phyloP scores from a whole-genome alignment of 2,797 vertebrate species.

The Clamator glandarius region DNA sequence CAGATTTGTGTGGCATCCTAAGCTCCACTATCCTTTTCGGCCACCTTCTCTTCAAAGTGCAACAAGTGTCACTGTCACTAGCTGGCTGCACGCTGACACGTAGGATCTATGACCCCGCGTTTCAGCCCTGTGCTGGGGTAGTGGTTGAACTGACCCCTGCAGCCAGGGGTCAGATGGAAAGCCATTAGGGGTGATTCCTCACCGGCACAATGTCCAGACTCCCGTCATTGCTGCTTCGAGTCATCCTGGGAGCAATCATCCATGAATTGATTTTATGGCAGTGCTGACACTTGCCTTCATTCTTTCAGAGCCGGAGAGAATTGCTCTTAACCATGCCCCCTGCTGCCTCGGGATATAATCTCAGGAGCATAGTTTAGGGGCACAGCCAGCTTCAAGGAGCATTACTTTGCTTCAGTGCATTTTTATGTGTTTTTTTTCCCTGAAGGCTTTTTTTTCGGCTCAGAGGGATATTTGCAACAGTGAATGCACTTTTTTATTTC shows the following conservation, averaged over 20 bases:
- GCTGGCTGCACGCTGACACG: not conserved
- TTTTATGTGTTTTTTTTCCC: slow-evolving; percentile 63
- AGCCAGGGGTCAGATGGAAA: slow-evolving; percentile 48
- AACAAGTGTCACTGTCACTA: not conserved
- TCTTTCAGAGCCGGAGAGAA: not conserved
- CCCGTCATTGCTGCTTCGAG: slow-evolving; percentile 30
- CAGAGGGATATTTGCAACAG: slow-evolving; percentile 13
- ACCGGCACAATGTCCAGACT: slow-evolving; percentile 40
- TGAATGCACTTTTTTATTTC: not conserved
- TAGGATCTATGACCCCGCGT: not conserved
- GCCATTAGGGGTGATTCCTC: slow-evolving; percentile 34
- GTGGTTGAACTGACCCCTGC: slow-evolving; percentile 27
- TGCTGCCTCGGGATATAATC: slow-evolving; percentile 40
- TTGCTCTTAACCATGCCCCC: slow-evolving; percentile 58
- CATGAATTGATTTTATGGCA: slow-evolving; percentile 56
- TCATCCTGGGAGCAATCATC: slow-evolving; percentile 57
- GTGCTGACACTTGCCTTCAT: slow-evolving; percentile 60
- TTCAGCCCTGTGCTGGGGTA: not conserved
- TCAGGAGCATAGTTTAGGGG: slow-evolving; percentile 62
- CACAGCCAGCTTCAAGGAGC: slow-evolving; percentile 59
- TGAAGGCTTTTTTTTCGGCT: slow-evolving; percentile 64
- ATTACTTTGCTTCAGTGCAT: slow-evolving; percentile 62
- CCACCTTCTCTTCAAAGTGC: not conserved
- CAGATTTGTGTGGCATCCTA: not conserved
- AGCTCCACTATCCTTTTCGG: not conserved